phyloP scores from a whole-genome alignment of 2,113 vertebrate genomes.

The Lepus europaeus region DNA sequence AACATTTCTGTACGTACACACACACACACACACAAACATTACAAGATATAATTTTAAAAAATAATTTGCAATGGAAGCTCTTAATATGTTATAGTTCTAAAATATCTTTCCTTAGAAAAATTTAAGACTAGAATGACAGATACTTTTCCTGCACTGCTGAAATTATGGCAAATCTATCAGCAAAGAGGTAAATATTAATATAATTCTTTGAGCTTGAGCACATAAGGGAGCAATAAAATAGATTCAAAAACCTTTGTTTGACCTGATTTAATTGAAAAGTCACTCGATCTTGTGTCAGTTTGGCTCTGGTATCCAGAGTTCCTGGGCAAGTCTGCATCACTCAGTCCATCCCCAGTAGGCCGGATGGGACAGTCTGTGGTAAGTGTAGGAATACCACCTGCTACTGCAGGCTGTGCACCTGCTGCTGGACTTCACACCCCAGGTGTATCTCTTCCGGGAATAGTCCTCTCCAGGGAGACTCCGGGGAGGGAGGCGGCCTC shows the following conservation, averaged over 20 bases:
- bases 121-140: conserved; percentile 41
- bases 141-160: conserved; percentile 4
- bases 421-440: conserved; percentile 63
- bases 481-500: conserved; percentile 60
- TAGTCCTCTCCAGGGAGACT: conserved; percentile 68
- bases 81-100: conserved; percentile 54
- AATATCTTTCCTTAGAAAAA: conserved; percentile 66
- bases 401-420: background rate
- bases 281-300: conserved; percentile 31
- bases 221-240: conserved; percentile 48
- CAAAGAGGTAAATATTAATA: conserved; percentile 17
- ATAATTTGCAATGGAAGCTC: conserved; percentile 42
- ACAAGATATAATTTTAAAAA: conserved; percentile 30
- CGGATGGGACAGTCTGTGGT: conserved; percentile 37
- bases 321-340: background rate
- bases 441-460: conserved; percentile 69
- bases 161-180: conserved; percentile 5
- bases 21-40: background rate
- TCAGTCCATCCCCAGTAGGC: conserved; percentile 46
- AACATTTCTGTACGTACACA: background rate
- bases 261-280: conserved; percentile 59
- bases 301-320: conserved; percentile 34
- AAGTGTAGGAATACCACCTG: conserved; percentile 33
- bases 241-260: conserved; percentile 45
- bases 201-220: conserved; percentile 48